These are phyloP conservation scores for Branchellion lobata DNA, from an alignment of 2,888 invertebrate species.

Conservation along the genomic window DNA sequence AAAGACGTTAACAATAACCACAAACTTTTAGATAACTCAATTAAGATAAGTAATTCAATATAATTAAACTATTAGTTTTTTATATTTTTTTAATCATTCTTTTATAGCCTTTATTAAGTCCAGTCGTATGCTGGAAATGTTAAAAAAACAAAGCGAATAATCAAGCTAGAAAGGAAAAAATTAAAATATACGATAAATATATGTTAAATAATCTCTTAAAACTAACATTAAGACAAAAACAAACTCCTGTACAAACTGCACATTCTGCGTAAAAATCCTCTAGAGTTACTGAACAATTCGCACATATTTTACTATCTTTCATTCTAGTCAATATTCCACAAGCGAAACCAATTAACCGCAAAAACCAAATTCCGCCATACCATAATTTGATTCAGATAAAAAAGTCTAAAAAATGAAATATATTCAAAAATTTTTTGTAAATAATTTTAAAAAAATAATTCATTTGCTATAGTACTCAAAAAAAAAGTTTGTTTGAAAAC, in stretches of 20 bases:
- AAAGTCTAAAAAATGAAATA: not conserved
- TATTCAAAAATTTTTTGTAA: not conserved
- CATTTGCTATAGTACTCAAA: too few relatives aligned
- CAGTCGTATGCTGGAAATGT: too few relatives aligned
- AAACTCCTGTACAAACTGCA: not conserved
- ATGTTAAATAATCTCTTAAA: not conserved
- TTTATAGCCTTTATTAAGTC: too few relatives aligned
- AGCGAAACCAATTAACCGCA: too few relatives aligned
- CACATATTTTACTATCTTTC: not conserved
- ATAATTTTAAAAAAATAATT: not conserved
- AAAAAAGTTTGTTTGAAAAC: not conserved
- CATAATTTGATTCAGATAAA: not conserved
- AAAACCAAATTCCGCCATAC: too few relatives aligned
- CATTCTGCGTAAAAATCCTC: not conserved
- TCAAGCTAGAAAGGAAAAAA: too few relatives aligned
- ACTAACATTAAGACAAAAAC: slow-evolving; percentile 10
- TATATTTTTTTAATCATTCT: too few relatives aligned
- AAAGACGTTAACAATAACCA: too few relatives aligned
- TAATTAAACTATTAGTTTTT: too few relatives aligned
- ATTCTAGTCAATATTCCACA: not conserved
- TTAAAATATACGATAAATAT: not conserved
- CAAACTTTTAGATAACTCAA: too few relatives aligned
- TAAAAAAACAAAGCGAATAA: too few relatives aligned
- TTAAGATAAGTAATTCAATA: too few relatives aligned
- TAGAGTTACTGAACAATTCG: not conserved